phyloP scores from a whole-genome alignment of 2,888 invertebrate genomes.

The Zhuqinia jingwanae region DNA sequence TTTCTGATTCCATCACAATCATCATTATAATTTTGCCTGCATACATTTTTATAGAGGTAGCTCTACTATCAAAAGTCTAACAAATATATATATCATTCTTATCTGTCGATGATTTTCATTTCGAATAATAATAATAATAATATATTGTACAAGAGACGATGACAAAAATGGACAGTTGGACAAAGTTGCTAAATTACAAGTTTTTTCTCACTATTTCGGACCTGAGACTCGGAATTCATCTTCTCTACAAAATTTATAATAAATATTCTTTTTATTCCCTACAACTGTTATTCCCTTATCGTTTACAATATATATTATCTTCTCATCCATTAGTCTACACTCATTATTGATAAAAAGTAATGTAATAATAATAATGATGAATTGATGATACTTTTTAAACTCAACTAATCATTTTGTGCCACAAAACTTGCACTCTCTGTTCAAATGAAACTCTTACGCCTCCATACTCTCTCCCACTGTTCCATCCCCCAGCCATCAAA shows the following conservation, averaged over 20 bases:
- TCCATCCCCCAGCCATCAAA: no score
- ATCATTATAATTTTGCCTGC: not conserved
- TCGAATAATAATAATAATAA: not conserved
- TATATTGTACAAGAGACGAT: not conserved
- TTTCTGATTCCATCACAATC: not conserved
- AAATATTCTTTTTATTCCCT: not conserved
- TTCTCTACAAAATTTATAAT: not conserved
- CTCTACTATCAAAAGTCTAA: no score
- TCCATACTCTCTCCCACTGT: no score
- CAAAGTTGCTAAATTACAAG: not conserved
- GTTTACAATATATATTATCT: no score
- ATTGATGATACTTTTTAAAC: no score
- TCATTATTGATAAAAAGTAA: no score
- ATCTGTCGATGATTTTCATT: not conserved
- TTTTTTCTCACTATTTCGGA: conserved; percentile 49
- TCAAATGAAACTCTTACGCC: not conserved
- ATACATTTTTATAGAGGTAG: no score
- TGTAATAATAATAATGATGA: no score
- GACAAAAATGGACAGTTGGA: not conserved
- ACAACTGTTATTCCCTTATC: not conserved
- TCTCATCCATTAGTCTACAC: no score
- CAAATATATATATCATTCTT: not conserved
- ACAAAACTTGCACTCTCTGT: conserved; percentile 32
- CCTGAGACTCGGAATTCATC: not conserved
- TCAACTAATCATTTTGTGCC: conserved; percentile 3